phyloP scores from a whole-genome alignment of 1,140 invertebrate species.

The Zaprionus lachaisei region DNA sequence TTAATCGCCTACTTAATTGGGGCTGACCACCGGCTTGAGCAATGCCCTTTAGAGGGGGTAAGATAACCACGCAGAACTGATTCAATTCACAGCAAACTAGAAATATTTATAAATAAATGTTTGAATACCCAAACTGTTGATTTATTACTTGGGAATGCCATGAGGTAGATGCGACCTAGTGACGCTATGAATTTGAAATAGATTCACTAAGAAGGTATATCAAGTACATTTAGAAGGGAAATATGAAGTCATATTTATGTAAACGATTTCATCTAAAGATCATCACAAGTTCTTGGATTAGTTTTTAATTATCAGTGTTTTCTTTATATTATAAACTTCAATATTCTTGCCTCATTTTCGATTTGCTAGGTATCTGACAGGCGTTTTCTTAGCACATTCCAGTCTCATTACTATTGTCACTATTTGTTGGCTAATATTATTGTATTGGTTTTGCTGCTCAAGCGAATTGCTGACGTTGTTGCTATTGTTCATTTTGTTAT shows the following conservation, averaged over 20 bases:
- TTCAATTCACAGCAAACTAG: background rate
- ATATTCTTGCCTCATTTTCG: too few relatives aligned
- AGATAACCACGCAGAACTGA: background rate
- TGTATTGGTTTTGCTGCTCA: slow-evolving; percentile 41
- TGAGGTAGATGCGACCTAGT: background rate
- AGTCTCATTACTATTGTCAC: slow-evolving; percentile 48
- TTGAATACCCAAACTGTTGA: background rate
- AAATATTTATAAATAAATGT: slow-evolving; percentile 10
- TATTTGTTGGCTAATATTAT: slow-evolving; percentile 50
- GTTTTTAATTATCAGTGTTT: too few relatives aligned
- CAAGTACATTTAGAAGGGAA: too few relatives aligned
- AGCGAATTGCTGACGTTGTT: slow-evolving; percentile 39
- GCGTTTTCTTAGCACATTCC: slow-evolving; percentile 25
- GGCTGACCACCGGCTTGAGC: slow-evolving; percentile 2
- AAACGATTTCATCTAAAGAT: too few relatives aligned
- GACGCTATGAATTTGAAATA: background rate
- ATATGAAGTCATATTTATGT: too few relatives aligned
- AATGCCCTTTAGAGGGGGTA: background rate
- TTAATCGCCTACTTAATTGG: slow-evolving; percentile 55
- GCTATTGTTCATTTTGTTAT: background rate
- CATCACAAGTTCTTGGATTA: too few relatives aligned
- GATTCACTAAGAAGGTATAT: too few relatives aligned
- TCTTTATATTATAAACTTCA: too few relatives aligned
- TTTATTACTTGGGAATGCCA: background rate
- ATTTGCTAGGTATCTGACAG: slow-evolving; percentile 25